Conservation (phyloP, 2,888 invertebrate genomes). For the Phytoseiulus persimilis region DNA sequence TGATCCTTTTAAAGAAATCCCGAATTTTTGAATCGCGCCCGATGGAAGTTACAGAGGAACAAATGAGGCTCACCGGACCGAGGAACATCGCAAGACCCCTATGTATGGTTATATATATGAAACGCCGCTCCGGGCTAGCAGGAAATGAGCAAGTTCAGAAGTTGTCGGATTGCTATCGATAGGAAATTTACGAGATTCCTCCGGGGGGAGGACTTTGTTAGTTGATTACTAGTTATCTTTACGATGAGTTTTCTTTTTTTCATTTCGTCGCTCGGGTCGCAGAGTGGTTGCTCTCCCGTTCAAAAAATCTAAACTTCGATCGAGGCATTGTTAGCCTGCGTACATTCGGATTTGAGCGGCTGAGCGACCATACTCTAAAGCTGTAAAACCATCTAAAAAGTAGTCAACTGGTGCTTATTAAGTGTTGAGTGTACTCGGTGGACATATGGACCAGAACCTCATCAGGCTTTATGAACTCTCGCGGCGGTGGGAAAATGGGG, state of each 20-base stretch:
- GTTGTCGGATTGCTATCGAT: background rate
- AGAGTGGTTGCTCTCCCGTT: background rate
- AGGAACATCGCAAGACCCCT: too few species aligned
- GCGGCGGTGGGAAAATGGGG: background rate
- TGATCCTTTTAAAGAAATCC: too few species aligned
- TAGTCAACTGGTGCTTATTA: slow-evolving; percentile 5
- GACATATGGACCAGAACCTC: slow-evolving; percentile 5
- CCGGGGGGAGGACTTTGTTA: background rate
- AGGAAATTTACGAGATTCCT: background rate
- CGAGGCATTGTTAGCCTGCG: background rate
- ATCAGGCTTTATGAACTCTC: background rate
- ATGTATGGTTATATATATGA: too few species aligned
- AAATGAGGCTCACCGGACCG: too few species aligned
- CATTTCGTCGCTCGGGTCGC: background rate
- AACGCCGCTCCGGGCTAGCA: background rate
- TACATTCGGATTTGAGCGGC: background rate
- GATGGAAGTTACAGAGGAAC: too few species aligned
- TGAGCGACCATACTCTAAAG: background rate
- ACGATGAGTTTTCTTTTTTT: background rate
- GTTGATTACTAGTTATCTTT: slow-evolving; percentile 5
- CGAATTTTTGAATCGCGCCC: too few species aligned
- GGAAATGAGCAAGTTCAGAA: background rate
- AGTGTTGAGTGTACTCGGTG: background rate
- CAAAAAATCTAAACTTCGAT: background rate
- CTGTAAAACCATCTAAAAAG: background rate